Evolutionary conservation across 35 echinoderm and acorn worm genomes (phyloP).

Genomic region (Eucidaris tribuloides): DNA sequence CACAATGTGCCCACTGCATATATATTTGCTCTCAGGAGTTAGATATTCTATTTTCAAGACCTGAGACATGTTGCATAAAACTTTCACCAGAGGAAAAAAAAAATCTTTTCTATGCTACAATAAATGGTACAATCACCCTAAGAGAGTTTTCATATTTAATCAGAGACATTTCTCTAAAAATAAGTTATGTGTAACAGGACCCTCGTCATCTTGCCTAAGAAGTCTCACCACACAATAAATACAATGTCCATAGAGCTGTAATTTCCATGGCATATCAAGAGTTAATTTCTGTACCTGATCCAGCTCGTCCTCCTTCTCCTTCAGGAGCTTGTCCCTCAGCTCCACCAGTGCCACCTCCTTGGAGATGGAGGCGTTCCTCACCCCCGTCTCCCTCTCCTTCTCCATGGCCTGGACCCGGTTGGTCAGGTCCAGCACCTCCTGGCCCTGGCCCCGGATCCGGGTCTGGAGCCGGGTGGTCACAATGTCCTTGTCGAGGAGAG

Average conservation of each 20-base stretch:
- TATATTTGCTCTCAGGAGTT: too few species aligned
- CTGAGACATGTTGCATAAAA: too few species aligned
- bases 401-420: conserved; percentile 13
- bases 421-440: conserved; percentile 15
- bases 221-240: too few species aligned
- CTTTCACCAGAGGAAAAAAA: too few species aligned
- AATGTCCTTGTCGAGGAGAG: conserved; percentile 26
- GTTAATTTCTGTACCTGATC: conserved; percentile 30
- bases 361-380: neutral
- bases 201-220: neutral
- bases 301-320: conserved; percentile 68
- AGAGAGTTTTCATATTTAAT: neutral
- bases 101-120: too few species aligned
- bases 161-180: too few species aligned
- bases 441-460: conserved; percentile 8
- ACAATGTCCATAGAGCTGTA: too few species aligned
- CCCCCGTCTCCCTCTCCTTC: conserved; percentile 1
- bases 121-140: neutral
- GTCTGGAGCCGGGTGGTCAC: conserved; percentile 3
- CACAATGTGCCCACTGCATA: too few species aligned
- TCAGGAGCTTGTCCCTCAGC: conserved; percentile 59
- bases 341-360: conserved; percentile 60
- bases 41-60: too few species aligned
- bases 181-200: neutral
- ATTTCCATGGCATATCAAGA: too few species aligned